These are phyloP conservation scores for Lepidotrigona ventralis DNA, from an alignment of 1,140 invertebrate genomes.

Conservation along the genomic window DNA sequence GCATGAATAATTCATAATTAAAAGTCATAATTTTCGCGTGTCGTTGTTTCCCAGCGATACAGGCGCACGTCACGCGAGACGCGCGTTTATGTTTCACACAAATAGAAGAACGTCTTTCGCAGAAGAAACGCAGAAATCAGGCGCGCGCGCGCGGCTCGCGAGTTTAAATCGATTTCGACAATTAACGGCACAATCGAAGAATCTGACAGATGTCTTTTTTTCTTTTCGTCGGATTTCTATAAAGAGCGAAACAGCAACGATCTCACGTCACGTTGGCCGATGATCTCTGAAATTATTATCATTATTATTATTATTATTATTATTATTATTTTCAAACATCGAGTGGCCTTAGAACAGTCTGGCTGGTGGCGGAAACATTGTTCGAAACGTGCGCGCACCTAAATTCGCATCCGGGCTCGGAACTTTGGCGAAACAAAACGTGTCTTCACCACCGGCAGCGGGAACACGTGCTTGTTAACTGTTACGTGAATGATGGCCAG, in stretches of 20 bases:
- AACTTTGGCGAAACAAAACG: conserved; percentile 50
- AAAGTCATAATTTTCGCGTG: conserved; percentile 25
- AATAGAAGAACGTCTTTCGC: background rate
- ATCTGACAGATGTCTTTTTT: too few species aligned
- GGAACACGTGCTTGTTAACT: conserved; percentile 57
- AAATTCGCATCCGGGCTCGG: background rate
- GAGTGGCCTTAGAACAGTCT: background rate
- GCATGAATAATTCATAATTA: conserved; percentile 46
- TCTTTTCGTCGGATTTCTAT: too few species aligned
- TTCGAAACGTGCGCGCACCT: background rate
- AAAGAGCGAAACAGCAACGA: too few species aligned
- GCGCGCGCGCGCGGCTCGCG: too few species aligned
- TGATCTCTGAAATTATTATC: background rate
- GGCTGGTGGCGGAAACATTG: background rate
- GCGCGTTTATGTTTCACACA: background rate
- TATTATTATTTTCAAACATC: background rate
- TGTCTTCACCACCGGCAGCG: conserved; percentile 28
- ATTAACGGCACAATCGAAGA: too few species aligned
- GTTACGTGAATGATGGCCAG: conserved; percentile 56
- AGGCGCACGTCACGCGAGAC: background rate
- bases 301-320: too few species aligned
- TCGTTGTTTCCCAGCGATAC: background rate
- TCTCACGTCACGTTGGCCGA: background rate
- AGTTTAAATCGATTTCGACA: background rate
- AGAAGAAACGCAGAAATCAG: background rate